Conservation (phyloP, 2,113 vertebrate genomes). For the Takifugu flavidus region DNA sequence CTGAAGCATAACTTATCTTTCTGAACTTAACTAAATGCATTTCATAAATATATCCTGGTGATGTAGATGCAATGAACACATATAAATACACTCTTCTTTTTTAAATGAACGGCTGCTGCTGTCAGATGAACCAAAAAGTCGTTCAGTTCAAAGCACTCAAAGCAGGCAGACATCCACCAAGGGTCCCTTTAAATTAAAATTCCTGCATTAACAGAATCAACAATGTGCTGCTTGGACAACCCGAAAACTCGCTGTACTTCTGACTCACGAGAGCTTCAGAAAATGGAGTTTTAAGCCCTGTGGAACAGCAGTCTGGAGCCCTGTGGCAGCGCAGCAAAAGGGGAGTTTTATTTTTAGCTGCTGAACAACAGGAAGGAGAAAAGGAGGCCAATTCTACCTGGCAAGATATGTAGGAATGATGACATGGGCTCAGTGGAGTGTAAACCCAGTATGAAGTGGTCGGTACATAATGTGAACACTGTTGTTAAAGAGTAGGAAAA, state of each 20-base stretch:
- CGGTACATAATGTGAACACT: constrained; percentile 45
- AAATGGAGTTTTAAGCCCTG: constrained; percentile 68
- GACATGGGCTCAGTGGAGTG: constrained; percentile 69
- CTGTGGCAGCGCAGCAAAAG: constrained; percentile 61
- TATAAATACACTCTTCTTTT: too few species aligned
- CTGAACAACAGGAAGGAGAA: constrained; percentile 76
- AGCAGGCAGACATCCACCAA: background rate
- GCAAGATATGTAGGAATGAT: constrained; percentile 72
- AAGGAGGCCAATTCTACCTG: constrained; percentile 80
- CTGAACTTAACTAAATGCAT: too few species aligned
- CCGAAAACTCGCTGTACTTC: constrained; percentile 12
- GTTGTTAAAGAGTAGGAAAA: constrained; percentile 5
- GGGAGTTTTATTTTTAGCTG: constrained; percentile 76
- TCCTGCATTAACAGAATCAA: too few species aligned
- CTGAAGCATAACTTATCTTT: too few species aligned
- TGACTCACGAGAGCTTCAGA: constrained; percentile 46
- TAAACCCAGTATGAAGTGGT: constrained; percentile 53
- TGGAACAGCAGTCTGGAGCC: constrained; percentile 67
- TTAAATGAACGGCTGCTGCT: too few species aligned
- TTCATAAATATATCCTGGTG: too few species aligned
- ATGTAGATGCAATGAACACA: too few species aligned
- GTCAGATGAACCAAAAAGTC: too few species aligned
- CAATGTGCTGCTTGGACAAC: background rate
- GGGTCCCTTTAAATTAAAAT: background rate
- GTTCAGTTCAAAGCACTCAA: background rate